Percentiles rank a stretch among this genome's conserved stretches.
Conservation (phyloP, 53 echinoderm and acorn worm species). For the Luidia sarsii region DNA sequence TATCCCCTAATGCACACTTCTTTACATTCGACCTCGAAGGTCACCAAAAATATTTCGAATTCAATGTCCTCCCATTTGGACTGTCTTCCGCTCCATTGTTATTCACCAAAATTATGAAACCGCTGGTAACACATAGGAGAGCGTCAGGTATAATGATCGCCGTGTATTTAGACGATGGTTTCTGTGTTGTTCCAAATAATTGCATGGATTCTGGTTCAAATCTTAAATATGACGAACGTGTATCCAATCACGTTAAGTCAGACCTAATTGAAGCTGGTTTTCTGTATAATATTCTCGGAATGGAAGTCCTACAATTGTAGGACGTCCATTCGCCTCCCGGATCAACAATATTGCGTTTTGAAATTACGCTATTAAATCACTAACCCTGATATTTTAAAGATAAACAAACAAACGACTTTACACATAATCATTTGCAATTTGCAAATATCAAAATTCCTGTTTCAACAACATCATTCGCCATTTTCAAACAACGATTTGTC, state of each 20-base stretch:
- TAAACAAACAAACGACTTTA: too few relatives aligned
- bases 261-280: not conserved
- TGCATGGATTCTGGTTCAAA: not conserved
- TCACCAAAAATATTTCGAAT: conserved; percentile 8
- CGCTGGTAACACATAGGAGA: not conserved
- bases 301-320: too few relatives aligned
- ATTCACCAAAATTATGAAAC: not conserved
- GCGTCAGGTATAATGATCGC: not conserved
- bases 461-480: too few relatives aligned
- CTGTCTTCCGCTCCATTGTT: conserved; percentile 6
- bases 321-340: too few relatives aligned
- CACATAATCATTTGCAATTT: too few relatives aligned
- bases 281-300: conserved; percentile 5
- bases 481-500: too few relatives aligned
- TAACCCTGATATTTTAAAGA: too few relatives aligned
- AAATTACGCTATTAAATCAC: too few relatives aligned
- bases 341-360: too few relatives aligned
- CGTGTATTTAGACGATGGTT: not conserved
- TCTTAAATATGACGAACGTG: not conserved
- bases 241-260: not conserved
- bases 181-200: not conserved
- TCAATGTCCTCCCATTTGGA: not conserved
- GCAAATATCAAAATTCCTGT: too few relatives aligned
- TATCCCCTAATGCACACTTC: not conserved
- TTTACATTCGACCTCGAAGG: not conserved